A percentile compares a stretch with the other conserved stretches of the same genome.
Conservation (phyloP, 2,888 invertebrate genomes). For the Oeneis ivallda region DNA sequence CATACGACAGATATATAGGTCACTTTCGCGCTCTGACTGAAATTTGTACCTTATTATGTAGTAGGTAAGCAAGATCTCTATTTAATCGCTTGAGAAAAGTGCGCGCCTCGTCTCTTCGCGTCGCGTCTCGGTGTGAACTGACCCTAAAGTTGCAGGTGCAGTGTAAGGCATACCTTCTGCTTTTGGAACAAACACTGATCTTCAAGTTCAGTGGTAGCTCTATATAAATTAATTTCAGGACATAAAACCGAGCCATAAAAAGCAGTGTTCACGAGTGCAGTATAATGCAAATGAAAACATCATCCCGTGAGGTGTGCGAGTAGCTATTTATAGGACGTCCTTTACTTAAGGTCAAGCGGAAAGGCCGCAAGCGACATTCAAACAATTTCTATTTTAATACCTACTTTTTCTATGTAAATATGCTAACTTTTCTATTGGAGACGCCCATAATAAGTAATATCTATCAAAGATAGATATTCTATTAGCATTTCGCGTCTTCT, state of each 20-base stretch:
- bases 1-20: too few species aligned
- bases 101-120: too few species aligned
- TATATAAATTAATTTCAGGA: neutral
- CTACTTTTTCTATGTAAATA: neutral
- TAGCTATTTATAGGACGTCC: conserved; percentile 25
- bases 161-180: too few species aligned
- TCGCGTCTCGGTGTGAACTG: too few species aligned
- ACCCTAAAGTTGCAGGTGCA: too few species aligned
- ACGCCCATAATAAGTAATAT: too few species aligned
- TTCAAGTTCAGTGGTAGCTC: neutral
- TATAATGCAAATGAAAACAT: conserved; percentile 12
- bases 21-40: too few species aligned
- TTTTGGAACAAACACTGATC: neutral
- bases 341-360: conserved; percentile 25
- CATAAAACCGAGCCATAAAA: conserved; percentile 1
- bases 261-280: neutral
- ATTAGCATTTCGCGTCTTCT: neutral
- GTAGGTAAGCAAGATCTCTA: too few species aligned
- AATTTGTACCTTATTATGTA: too few species aligned
- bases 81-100: too few species aligned
- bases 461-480: too few species aligned
- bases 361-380: conserved; percentile 31
- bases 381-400: conserved; percentile 16
- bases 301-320: conserved; percentile 22
- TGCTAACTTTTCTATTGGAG: too few species aligned